Evolutionary conservation across 1,140 invertebrate species (phyloP).

Genomic region (Drosophila busckii): DNA sequence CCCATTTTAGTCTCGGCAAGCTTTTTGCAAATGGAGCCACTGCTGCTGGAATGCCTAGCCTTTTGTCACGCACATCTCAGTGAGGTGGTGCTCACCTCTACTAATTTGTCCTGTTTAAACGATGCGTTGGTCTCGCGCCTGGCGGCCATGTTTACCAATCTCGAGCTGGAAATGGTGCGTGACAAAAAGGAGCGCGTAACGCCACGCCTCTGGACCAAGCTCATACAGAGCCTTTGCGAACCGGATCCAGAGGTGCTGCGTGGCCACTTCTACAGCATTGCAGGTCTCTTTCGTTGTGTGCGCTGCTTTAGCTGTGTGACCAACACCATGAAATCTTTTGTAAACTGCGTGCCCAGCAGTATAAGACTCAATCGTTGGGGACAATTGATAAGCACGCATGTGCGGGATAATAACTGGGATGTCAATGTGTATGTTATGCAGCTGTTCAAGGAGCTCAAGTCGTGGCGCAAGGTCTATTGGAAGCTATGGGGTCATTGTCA

Average conservation of each 20-base stretch:
- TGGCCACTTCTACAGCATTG: slow-evolving; percentile 88
- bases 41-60: slow-evolving; percentile 89
- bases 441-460: slow-evolving; percentile 87
- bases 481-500: slow-evolving; percentile 93
- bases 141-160: slow-evolving; percentile 88
- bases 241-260: slow-evolving; percentile 84
- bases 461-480: slow-evolving; percentile 96
- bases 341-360: slow-evolving; percentile 84
- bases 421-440: slow-evolving; percentile 89
- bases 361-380: slow-evolving; percentile 86
- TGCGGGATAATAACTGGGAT: slow-evolving; percentile 88
- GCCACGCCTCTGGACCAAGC: slow-evolving; percentile 89
- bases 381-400: slow-evolving; percentile 84
- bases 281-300: slow-evolving; percentile 85
- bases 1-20: slow-evolving; percentile 95
- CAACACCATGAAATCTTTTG: slow-evolving; percentile 83
- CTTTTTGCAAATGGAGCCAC: slow-evolving; percentile 94
- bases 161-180: slow-evolving; percentile 86
- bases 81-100: slow-evolving; percentile 87
- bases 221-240: slow-evolving; percentile 87
- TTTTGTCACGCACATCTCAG: slow-evolving; percentile 90
- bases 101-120: slow-evolving; percentile 89
- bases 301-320: slow-evolving; percentile 81
- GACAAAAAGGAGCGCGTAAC: slow-evolving; percentile 92
- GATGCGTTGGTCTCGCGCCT: slow-evolving; percentile 86